Evolutionary conservation across 2,113 vertebrate species (phyloP), one percentile per base, ranked within the genome.

Genomic region (Triplophysa tibetana): DNA sequence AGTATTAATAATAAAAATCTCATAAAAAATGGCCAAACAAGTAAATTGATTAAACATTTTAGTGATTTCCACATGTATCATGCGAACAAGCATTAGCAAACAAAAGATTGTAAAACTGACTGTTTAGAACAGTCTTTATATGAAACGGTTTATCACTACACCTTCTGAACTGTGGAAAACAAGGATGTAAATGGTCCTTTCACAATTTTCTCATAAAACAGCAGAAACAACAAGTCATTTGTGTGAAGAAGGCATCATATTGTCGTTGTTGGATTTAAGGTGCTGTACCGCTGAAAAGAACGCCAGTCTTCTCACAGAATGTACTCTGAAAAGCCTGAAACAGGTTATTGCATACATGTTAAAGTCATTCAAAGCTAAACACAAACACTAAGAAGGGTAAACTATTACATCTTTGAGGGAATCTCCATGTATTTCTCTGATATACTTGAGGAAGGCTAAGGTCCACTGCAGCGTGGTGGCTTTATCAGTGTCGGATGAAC

Each of bases 391-490:
- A 23, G 21, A 10, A 70, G 10, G 24, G 16, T 19, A 5, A 33
- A 33, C 63, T 19, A 83, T 77, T 83, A 98, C 97, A 95, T 95
- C 91, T 89, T 93, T 98, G 24, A 98, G 86, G 10, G 92, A 85
- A 77, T 98, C 94, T 0, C 96, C 96, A 0, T 96, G 93, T n/a
- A 87, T 86, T 58, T 96, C 93, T 70, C 90, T 91, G 78, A 98
- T 95, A 74, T 98, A 97, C 88, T 94, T 94, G 72, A 98, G 93
- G 86, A 94, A 99, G 0, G 94, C 91, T 0, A 94, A 93, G 64
- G 97, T 96, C 96, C 95, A 96, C 75, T 96, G 93, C 23, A 98
- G 87, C 0, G 97, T 99, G 1, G 95, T 96, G 21, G 95, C 95
- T 89, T 96, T 98, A 78, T 99, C 98, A 0, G 96, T 97, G 9